Conservation (phyloP, 1,140 invertebrate species). For the Aporrectodea caliginosa region DNA sequence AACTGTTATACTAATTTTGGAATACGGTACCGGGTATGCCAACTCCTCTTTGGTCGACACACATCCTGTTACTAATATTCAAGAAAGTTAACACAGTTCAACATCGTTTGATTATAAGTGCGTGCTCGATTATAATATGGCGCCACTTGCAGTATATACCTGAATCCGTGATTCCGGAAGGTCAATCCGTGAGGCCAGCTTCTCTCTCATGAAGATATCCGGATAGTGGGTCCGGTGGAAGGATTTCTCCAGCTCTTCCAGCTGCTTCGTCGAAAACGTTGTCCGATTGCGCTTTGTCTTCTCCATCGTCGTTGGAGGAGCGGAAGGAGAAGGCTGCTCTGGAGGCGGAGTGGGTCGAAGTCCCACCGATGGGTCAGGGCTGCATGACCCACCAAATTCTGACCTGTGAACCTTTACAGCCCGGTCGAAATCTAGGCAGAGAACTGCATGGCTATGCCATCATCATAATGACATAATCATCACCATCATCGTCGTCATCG, state of each 20-base stretch:
- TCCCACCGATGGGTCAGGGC: background rate
- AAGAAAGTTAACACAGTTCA: no score
- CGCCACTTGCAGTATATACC: no score
- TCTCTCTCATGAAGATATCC: conserved; percentile 50
- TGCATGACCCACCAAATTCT: no score
- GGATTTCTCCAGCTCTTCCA: conserved; percentile 46
- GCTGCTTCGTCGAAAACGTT: conserved; percentile 47
- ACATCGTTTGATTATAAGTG: no score
- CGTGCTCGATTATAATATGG: no score
- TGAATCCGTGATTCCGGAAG: conserved; percentile 50
- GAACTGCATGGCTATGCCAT: background rate
- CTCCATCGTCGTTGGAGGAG: background rate
- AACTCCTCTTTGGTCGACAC: no score
- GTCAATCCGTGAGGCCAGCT: conserved; percentile 43
- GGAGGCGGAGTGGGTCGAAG: background rate
- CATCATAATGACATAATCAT: background rate
- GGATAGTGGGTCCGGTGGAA: conserved; percentile 52
- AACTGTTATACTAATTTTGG: no score
- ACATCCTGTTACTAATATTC: no score
- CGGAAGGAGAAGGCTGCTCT: background rate
- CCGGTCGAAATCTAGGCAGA: no score
- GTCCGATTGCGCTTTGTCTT: conserved; percentile 55
- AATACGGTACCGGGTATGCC: no score
- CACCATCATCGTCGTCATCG: background rate
- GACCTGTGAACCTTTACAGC: no score